phyloP scores from a whole-genome alignment of 2,888 invertebrate species.

The Spilosoma lubricipeda region DNA sequence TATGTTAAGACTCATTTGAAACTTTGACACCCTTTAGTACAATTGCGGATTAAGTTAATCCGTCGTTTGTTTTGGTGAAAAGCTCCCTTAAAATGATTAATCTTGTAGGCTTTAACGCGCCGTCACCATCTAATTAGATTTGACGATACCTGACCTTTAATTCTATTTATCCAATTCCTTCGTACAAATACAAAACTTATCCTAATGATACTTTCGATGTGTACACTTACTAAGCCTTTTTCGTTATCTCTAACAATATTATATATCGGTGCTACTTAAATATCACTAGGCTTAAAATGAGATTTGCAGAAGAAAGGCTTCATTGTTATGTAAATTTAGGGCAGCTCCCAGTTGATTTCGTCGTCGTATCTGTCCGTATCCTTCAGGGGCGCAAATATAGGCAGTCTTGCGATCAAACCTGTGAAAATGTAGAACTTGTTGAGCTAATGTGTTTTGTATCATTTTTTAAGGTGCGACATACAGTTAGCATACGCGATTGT shows the following conservation, averaged over 20 bases:
- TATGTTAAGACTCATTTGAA: not conserved
- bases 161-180: not conserved
- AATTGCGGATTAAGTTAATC: not conserved
- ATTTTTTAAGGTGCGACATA: not conserved
- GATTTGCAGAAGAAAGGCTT: conserved; percentile 28
- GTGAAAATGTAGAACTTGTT: conserved; percentile 42
- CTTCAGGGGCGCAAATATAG: conserved; percentile 77
- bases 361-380: conserved; percentile 88
- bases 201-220: conserved; percentile 4
- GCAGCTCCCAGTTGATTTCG: conserved; percentile 88
- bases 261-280: conserved; percentile 8
- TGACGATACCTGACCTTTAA: not conserved
- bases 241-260: conserved; percentile 3
- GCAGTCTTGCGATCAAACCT: conserved; percentile 83
- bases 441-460: conserved; percentile 17
- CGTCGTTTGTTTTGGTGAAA: not conserved
- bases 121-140: not conserved
- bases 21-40: not conserved
- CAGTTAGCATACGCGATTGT: no score
- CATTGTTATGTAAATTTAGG: conserved; percentile 59
- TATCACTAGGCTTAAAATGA: conserved; percentile 10
- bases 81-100: conserved; percentile 4
- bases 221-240: not conserved
- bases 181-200: not conserved
- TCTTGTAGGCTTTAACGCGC: not conserved